These are phyloP conservation scores for Euglossa dilemma DNA, from an alignment of 1,140 invertebrate species.

Conservation along the genomic window DNA sequence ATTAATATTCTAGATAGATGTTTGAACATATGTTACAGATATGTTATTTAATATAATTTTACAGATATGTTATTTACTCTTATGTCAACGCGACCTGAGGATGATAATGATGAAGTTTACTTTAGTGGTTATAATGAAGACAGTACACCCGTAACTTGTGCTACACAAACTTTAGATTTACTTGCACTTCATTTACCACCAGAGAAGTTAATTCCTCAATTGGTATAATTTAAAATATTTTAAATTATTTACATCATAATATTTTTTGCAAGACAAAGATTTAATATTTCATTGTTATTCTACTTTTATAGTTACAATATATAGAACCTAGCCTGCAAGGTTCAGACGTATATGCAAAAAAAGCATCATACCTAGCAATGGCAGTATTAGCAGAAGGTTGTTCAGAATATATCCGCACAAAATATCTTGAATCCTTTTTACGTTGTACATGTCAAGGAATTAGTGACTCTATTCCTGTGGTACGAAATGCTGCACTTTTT, in stretches of 20 bases:
- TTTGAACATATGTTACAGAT: neutral
- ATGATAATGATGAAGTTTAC: constrained; percentile 86
- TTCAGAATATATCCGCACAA: constrained; percentile 88
- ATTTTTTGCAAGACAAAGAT: neutral
- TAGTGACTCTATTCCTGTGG: constrained; percentile 84
- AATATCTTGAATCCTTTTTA: constrained; percentile 88
- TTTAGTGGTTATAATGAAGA: constrained; percentile 84
- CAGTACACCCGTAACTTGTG: constrained; percentile 85
- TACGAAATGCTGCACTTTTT: constrained; percentile 90
- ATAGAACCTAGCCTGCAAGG: constrained; percentile 86
- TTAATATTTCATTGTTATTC: constrained; percentile 12
- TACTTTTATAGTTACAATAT: constrained; percentile 81
- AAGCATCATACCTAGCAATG: constrained; percentile 88
- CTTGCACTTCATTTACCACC: constrained; percentile 90
- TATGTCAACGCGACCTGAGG: constrained; percentile 85
- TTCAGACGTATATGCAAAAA: constrained; percentile 84
- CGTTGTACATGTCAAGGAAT: constrained; percentile 89
- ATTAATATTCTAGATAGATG: neutral
- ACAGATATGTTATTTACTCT: constrained; percentile 86
- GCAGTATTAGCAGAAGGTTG: constrained; percentile 92
- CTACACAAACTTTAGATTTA: constrained; percentile 89
- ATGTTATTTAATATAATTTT: constrained; percentile 22
- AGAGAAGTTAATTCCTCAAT: constrained; percentile 88
- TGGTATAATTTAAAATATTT: constrained; percentile 82
- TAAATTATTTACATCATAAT: neutral